Percentiles rank a stretch among this genome's conserved stretches.
Evolutionary conservation across 2,797 vertebrate genomes (phyloP).

Genomic region (Orientallactaga sibirica): DNA sequence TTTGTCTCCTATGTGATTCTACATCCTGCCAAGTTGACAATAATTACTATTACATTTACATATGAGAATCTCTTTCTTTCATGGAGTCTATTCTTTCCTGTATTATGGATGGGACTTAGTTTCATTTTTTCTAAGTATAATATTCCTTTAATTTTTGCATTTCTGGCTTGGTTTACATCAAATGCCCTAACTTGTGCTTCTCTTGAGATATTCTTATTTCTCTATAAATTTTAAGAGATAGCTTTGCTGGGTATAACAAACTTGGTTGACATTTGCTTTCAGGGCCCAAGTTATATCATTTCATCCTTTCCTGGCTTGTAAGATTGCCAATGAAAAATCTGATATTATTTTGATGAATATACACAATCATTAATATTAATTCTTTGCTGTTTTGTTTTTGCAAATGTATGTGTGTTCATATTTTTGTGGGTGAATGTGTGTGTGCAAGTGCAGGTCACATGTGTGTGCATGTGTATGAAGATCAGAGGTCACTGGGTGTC

Average conservation of each 20-base stretch:
- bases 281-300: neutral
- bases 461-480: no score
- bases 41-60: no score
- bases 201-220: neutral
- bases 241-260: neutral
- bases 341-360: neutral
- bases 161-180: neutral
- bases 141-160: neutral
- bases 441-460: no score
- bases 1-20: no score
- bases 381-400: neutral
- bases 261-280: neutral
- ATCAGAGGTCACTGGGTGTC: no score
- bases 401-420: no score
- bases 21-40: no score
- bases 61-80: neutral
- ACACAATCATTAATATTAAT: neutral
- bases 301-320: neutral
- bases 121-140: neutral
- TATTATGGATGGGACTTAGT: neutral
- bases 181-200: neutral
- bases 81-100: neutral
- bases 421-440: no score
- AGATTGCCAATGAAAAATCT: neutral
- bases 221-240: neutral